These are phyloP conservation scores for Morpho deidamia DNA, from an alignment of 2,888 invertebrate genomes.

Conservation along the genomic window DNA sequence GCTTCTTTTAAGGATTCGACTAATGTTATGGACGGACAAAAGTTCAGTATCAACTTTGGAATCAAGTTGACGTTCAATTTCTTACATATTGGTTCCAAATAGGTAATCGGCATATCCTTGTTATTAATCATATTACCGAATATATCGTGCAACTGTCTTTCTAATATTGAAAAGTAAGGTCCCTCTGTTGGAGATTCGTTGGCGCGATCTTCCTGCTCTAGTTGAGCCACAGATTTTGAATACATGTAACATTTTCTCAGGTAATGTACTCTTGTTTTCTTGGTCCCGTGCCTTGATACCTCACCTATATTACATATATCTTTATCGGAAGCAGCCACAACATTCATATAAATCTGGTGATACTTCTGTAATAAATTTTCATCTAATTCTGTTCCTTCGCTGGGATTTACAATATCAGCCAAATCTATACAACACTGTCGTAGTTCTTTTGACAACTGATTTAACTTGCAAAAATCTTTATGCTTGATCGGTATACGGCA, in stretches of 20 bases:
- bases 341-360: constrained; percentile 72
- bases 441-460: constrained; percentile 65
- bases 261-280: constrained; percentile 64
- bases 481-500: constrained; percentile 69
- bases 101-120: constrained; percentile 81
- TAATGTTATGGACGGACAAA: constrained; percentile 82
- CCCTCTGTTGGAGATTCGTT: constrained; percentile 40
- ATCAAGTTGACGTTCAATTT: constrained; percentile 85
- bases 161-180: constrained; percentile 74
- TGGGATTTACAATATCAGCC: constrained; percentile 45
- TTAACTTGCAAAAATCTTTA: constrained; percentile 69
- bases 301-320: constrained; percentile 63
- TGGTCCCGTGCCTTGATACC: constrained; percentile 52
- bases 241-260: constrained; percentile 78
- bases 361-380: constrained; percentile 57
- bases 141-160: constrained; percentile 76
- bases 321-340: constrained; percentile 67
- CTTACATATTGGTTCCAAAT: constrained; percentile 83
- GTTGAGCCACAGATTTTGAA: constrained; percentile 74
- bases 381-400: constrained; percentile 40
- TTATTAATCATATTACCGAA: constrained; percentile 84
- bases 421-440: constrained; percentile 72
- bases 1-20: constrained; percentile 57
- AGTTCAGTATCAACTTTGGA: constrained; percentile 84
- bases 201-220: constrained; percentile 55